Percentiles rank a stretch among this genome's conserved stretches.
Conservation (phyloP, 2,113 vertebrate genomes). For the Pycnonotus jocosus region DNA sequence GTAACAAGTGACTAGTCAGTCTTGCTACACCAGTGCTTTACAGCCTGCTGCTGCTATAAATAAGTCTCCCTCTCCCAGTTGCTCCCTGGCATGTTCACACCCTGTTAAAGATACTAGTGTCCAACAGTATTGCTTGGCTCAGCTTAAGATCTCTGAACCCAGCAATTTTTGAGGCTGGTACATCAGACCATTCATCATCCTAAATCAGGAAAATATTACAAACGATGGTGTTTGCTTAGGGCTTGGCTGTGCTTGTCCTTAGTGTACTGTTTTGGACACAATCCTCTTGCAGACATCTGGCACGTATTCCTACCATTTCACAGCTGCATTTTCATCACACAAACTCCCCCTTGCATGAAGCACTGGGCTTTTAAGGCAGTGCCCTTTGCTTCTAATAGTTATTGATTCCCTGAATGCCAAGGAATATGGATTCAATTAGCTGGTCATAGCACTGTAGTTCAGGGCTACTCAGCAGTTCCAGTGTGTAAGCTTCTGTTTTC, state of each 20-base stretch:
- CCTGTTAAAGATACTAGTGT: neutral
- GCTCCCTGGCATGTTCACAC: neutral
- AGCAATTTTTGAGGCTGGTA: neutral
- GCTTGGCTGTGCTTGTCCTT: neutral
- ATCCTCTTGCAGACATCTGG: neutral
- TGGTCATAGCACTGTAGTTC: slow-evolving; percentile 3
- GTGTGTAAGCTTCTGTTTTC: neutral
- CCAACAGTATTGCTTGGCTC: neutral
- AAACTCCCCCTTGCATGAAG: neutral
- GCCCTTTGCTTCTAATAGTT: slow-evolving; percentile 23
- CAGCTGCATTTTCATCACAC: neutral
- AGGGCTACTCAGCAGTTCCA: slow-evolving; percentile 16
- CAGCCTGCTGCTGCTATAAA: neutral
- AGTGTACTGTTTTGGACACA: neutral
- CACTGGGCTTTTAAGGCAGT: neutral
- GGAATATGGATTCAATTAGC: slow-evolving; percentile 48
- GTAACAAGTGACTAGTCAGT: neutral
- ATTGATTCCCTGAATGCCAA: slow-evolving; percentile 34
- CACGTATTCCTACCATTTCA: neutral
- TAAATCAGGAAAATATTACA: neutral
- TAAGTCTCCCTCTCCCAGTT: neutral
- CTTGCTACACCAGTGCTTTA: neutral
- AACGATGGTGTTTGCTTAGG: neutral
- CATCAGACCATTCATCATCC: neutral
- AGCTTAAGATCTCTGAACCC: neutral